Evolutionary conservation across 1,140 invertebrate species (phyloP), one percentile per base, ranked within the genome.

Genomic region (Cotesia chilonis): DNA sequence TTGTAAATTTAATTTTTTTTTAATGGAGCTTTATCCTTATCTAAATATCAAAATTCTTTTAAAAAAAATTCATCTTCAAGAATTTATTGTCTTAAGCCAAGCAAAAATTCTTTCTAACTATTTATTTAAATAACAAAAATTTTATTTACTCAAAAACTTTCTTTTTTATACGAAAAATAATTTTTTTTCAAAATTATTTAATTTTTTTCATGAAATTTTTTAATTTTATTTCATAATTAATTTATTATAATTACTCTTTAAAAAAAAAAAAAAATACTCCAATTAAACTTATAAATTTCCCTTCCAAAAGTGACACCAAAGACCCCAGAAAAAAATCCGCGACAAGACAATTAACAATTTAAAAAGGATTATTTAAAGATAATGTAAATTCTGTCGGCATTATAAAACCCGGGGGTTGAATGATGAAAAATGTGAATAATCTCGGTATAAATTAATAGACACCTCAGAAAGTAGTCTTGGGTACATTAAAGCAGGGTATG

Each of bases 371-470:
- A 68, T 68, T 41, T 59, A 60, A 68, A 51, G 54, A 10, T 55
- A 55, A 60, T 60, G 67, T 59, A 68, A 68, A 68, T 68, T 68
- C 9, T 28, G 41, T 59, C 17, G 66, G 36, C 52, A 17, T 55
- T 10, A 36, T 57, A 63, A 71, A 60, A 74, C 59, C 63, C 64
- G 37, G 61, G 70, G 64, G 4, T 17, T 4, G 61, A 5, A 35
- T 20, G 52, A 14, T 75, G 70, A 77, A 78, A 83, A 84, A 82
- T 83, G 81, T 80, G 80, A 83, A 83, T 84, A 84, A 84, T 82
- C 79, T 80, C 79, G 82, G 82, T 81, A 80, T 75, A 82, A 83
- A 84, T 84, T 82, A 84, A 84, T 83, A 82, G 78, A 79, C 76
- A 75, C 76, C 70, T 71, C 67, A 73, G 67, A 7, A 35, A 68